phyloP scores from a whole-genome alignment of 2,888 invertebrate species.

The Dryococelus australis region DNA sequence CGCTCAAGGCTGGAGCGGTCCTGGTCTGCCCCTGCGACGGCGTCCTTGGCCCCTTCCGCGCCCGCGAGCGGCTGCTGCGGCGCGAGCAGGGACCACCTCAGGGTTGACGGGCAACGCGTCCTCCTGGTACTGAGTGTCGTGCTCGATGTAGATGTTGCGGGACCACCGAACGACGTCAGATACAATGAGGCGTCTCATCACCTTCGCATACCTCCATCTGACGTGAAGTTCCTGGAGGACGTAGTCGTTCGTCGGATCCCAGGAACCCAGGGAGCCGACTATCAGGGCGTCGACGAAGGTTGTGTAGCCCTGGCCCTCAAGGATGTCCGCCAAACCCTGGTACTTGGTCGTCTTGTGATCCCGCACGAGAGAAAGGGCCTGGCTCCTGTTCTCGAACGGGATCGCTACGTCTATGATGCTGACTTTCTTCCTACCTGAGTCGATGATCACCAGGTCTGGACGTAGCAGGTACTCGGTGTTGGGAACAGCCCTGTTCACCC shows the following conservation, averaged over 20 bases:
- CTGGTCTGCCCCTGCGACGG: background rate
- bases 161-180: conserved; percentile 52
- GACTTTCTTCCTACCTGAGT: conserved; percentile 46
- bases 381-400: conserved; percentile 52
- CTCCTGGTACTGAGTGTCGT: conserved; percentile 50
- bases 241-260: conserved; percentile 51
- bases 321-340: conserved; percentile 44
- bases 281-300: conserved; percentile 49
- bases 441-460: conserved; percentile 48
- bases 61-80: background rate
- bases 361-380: conserved; percentile 49
- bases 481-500: conserved; percentile 29
- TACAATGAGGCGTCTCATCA: conserved; percentile 51
- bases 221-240: conserved; percentile 46
- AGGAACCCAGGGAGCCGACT: conserved; percentile 53
- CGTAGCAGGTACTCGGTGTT: conserved; percentile 34
- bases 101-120: background rate
- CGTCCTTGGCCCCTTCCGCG: background rate
- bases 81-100: background rate
- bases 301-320: conserved; percentile 42
- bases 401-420: conserved; percentile 52
- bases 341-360: conserved; percentile 49
- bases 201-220: conserved; percentile 43
- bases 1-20: background rate
- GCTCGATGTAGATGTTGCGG: conserved; percentile 54